A percentile compares a stretch with the other conserved stretches of the same genome.
These are phyloP conservation scores for Clepsis dumicolana DNA, from an alignment of 2,888 invertebrate genomes.

Conservation along the genomic window DNA sequence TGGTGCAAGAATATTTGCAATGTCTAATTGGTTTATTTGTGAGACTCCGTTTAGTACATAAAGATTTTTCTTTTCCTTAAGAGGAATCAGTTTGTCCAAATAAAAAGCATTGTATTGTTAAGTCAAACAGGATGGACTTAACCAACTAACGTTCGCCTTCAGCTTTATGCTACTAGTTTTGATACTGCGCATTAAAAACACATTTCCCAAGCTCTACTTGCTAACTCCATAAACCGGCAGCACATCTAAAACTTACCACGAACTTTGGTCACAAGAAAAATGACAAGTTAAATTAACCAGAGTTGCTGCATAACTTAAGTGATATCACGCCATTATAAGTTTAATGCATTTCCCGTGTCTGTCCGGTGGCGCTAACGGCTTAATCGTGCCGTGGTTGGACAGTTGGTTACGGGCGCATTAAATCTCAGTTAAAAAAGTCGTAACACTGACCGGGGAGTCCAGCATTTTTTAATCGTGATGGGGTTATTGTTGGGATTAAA, in stretches of 20 bases:
- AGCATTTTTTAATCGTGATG: neutral
- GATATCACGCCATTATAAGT: conserved; percentile 39
- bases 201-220: neutral
- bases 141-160: neutral
- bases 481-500: neutral
- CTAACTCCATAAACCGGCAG: neutral
- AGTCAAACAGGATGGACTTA: neutral
- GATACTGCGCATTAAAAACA: neutral
- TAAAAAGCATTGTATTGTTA: too few species aligned
- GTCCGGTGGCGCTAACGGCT: conserved; percentile 33
- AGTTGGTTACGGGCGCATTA: conserved; percentile 27
- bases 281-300: conserved; percentile 22
- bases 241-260: neutral
- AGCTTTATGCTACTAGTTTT: neutral
- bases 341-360: conserved; percentile 44
- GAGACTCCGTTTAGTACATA: too few species aligned
- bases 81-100: too few species aligned
- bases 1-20: too few species aligned
- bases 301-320: conserved; percentile 35
- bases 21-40: too few species aligned
- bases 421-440: conserved; percentile 33
- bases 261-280: conserved; percentile 1
- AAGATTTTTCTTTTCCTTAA: too few species aligned
- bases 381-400: conserved; percentile 28
- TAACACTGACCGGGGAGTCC: neutral